These are phyloP conservation scores for Polymixis flavicincta DNA, from an alignment of 2,888 invertebrate species.

Conservation along the genomic window DNA sequence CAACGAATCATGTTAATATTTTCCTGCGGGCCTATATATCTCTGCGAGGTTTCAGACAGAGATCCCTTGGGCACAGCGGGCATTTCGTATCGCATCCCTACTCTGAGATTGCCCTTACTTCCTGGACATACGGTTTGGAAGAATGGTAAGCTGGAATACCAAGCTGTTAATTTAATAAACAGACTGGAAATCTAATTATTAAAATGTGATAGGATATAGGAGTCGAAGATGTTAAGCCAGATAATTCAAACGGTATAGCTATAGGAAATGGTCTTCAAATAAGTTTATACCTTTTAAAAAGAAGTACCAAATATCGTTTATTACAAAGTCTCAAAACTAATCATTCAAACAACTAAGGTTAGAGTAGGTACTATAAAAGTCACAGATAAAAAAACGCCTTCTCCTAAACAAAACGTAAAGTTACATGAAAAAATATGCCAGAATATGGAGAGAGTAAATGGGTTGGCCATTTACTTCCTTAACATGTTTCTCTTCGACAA, in stretches of 20 bases:
- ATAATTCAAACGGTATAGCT: no score
- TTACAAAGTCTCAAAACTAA: neutral
- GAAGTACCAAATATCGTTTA: no score
- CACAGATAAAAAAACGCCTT: no score
- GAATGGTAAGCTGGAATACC: slow-evolving; percentile 23
- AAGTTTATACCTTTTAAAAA: no score
- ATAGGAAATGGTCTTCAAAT: no score
- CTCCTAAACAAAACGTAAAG: neutral
- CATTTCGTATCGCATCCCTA: slow-evolving; percentile 78
- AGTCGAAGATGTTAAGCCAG: no score
- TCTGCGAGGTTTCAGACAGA: slow-evolving; percentile 66
- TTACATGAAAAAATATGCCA: neutral
- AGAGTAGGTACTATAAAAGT: neutral
- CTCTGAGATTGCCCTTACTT: slow-evolving; percentile 77
- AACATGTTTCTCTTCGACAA: neutral
- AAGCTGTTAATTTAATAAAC: neutral
- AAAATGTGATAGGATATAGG: no score
- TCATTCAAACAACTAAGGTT: neutral
- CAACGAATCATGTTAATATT: slow-evolving; percentile 75
- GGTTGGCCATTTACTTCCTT: neutral
- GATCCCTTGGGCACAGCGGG: slow-evolving; percentile 75
- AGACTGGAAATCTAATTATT: no score
- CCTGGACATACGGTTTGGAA: slow-evolving; percentile 52
- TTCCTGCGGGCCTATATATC: slow-evolving; percentile 74
- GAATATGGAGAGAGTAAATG: neutral